Conservation (phyloP, 2,113 vertebrate genomes). For the Lota lota region DNA sequence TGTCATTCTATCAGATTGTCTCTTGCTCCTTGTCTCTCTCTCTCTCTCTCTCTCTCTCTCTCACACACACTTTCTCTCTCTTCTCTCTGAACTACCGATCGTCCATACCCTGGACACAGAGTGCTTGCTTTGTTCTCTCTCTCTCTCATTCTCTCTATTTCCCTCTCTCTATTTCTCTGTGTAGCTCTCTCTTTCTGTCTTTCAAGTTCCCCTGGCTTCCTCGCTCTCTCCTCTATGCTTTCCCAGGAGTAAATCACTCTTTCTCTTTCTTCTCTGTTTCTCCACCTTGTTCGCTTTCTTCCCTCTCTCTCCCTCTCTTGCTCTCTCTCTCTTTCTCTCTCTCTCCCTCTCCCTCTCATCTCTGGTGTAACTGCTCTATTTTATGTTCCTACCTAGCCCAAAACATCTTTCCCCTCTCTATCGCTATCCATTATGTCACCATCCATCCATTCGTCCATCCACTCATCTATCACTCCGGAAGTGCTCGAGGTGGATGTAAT, state of each 20-base stretch:
- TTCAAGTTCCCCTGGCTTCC: too few relatives aligned
- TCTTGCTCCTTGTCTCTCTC: not conserved
- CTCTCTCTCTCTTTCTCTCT: not conserved
- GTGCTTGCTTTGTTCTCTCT: not conserved
- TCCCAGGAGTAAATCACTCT: not conserved
- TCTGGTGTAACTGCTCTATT: slow-evolving; percentile 56
- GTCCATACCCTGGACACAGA: not conserved
- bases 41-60: slow-evolving; percentile 15
- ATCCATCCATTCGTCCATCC: slow-evolving; percentile 35
- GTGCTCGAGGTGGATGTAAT: slow-evolving; percentile 12
- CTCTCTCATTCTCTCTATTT: slow-evolving; percentile 24
- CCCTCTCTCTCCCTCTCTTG: slow-evolving; percentile 14
- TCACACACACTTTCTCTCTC: slow-evolving; percentile 29
- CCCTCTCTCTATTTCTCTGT: slow-evolving; percentile 21
- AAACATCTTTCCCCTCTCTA: slow-evolving; percentile 20
- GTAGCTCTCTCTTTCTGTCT: slow-evolving; percentile 8
- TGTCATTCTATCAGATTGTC: too few relatives aligned
- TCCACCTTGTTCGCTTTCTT: too few relatives aligned
- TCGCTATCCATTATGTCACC: slow-evolving; percentile 1
- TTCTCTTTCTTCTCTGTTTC: not conserved
- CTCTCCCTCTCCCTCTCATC: slow-evolving; percentile 19
- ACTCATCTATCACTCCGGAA: slow-evolving; percentile 15
- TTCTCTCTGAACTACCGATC: slow-evolving; percentile 27
- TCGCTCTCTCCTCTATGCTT: too few relatives aligned
- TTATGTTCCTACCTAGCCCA: slow-evolving; percentile 48